phyloP scores from a whole-genome alignment of 1,140 invertebrate genomes.

The Pentalonia nigronervosa region DNA sequence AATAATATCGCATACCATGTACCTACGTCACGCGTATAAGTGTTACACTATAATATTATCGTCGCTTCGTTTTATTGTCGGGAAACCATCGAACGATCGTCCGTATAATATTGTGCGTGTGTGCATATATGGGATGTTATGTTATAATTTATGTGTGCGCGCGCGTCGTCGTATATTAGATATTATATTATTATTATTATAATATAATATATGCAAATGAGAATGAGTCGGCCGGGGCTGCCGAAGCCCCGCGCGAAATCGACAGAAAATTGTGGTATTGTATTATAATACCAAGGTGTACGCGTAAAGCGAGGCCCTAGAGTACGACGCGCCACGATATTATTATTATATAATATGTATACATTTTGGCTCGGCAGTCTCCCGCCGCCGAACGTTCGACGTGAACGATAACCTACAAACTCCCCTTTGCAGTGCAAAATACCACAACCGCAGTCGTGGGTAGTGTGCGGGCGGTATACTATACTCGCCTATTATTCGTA shows the following conservation, averaged over 20 bases:
- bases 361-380: not conserved
- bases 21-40: no score
- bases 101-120: not conserved
- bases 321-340: not conserved
- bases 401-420: not conserved
- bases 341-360: not conserved
- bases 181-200: not conserved
- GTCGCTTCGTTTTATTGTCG: not conserved
- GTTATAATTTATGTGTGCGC: not conserved
- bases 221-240: not conserved
- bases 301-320: not conserved
- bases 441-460: not conserved
- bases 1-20: not conserved
- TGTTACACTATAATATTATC: not conserved
- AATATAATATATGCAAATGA: not conserved
- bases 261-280: not conserved
- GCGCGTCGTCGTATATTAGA: not conserved
- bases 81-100: not conserved
- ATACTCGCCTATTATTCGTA: no score
- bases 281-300: no score
- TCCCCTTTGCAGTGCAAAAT: not conserved
- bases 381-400: not conserved
- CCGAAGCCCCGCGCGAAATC: not conserved
- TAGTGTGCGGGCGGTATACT: no score
- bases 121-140: not conserved